Evolutionary conservation across 2,113 vertebrate genomes (phyloP).

Genomic region (Ramphastos sulfuratus): DNA sequence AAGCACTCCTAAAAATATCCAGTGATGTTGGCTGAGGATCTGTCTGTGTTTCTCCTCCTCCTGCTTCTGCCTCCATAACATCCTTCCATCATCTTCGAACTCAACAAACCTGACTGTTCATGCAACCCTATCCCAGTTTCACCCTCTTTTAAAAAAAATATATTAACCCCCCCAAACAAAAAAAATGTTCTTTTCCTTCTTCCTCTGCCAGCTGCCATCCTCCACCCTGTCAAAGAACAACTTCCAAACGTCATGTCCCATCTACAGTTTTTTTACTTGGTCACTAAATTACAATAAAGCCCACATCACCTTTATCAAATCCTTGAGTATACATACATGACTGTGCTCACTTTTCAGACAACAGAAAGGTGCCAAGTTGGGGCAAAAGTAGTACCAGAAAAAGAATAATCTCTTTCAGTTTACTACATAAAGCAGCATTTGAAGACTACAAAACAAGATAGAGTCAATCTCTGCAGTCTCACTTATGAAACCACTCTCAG

Average conservation of each 20-base stretch:
- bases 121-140: neutral
- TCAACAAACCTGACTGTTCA: neutral
- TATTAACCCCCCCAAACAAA: neutral
- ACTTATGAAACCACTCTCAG: neutral
- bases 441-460: neutral
- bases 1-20: slow-evolving; percentile 54
- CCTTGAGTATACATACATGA: neutral
- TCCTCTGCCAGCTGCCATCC: neutral
- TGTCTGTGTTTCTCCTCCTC: neutral
- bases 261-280: neutral
- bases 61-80: slow-evolving; percentile 23
- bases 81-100: neutral
- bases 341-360: neutral
- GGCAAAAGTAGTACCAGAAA: neutral
- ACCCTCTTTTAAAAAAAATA: neutral
- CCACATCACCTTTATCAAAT: neutral
- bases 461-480: neutral
- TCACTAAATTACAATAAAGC: neutral
- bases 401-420: neutral
- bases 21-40: neutral
- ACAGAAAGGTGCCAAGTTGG: neutral
- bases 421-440: neutral
- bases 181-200: neutral
- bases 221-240: neutral
- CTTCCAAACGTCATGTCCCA: neutral